These are phyloP conservation scores for Rallus crepitans DNA, from an alignment of 2,797 vertebrate genomes.

Conservation along the genomic window DNA sequence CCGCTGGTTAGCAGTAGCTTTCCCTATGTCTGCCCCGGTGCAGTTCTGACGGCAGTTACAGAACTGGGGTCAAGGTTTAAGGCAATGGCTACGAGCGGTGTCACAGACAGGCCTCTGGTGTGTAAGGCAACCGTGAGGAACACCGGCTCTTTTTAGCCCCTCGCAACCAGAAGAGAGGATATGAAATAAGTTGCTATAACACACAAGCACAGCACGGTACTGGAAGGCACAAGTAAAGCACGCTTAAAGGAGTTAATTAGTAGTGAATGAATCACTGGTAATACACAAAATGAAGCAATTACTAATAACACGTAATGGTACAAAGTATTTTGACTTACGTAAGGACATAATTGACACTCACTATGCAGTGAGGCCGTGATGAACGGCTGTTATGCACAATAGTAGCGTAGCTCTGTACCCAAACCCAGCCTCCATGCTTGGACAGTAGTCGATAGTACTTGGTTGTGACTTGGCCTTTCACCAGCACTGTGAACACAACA, in stretches of 20 bases:
- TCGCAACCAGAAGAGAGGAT: background rate
- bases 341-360: constrained; percentile 89
- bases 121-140: background rate
- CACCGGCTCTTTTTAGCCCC: background rate
- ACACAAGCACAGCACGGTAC: background rate
- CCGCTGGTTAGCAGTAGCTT: background rate
- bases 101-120: background rate
- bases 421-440: constrained; percentile 85
- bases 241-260: background rate
- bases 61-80: background rate
- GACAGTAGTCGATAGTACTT: constrained; percentile 86
- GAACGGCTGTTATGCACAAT: constrained; percentile 87
- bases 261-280: background rate
- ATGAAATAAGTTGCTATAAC: background rate
- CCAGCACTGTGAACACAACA: constrained; percentile 84
- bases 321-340: constrained; percentile 83
- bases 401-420: constrained; percentile 86
- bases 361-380: constrained; percentile 87
- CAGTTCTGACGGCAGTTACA: background rate
- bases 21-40: background rate
- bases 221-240: background rate
- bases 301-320: constrained; percentile 32
- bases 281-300: background rate
- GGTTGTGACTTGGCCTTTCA: constrained; percentile 92
- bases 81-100: background rate